Percentiles rank a stretch among this genome's conserved stretches.
Conservation (phyloP, 2,797 vertebrate genomes). For the Ctenopoma kingsleyae region DNA sequence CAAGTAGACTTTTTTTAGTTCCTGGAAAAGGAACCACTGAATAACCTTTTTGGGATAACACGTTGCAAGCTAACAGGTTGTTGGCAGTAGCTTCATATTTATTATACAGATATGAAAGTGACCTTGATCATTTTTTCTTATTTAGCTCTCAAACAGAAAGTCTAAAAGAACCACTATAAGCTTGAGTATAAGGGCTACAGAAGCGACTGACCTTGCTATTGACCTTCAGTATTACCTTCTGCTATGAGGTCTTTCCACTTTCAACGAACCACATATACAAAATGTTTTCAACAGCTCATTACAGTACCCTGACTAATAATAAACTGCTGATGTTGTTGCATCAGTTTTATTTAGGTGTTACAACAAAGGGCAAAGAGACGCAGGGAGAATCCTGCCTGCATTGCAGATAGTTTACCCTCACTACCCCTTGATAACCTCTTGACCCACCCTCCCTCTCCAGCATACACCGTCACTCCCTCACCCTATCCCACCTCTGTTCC, state of each 20-base stretch:
- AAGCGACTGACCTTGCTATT: conserved; percentile 5
- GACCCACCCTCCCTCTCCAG: conserved; percentile 20
- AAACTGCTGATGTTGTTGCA: conserved; percentile 7
- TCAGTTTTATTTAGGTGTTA: conserved; percentile 19
- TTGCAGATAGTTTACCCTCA: conserved; percentile 57
- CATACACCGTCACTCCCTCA: conserved; percentile 52
- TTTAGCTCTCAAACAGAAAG: background rate
- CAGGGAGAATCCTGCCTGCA: conserved; percentile 27
- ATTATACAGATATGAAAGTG: no score
- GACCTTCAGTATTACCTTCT: conserved; percentile 21
- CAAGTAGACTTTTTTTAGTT: no score
- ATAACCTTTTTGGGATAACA: no score
- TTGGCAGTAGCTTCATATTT: no score
- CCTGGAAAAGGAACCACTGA: no score
- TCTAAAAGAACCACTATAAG: background rate
- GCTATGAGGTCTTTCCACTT: conserved; percentile 1
- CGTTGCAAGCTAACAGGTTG: no score
- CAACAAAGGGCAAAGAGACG: conserved; percentile 8
- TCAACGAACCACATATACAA: background rate
- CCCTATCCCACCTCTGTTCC: conserved; percentile 54
- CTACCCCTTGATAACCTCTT: conserved; percentile 50
- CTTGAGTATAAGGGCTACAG: background rate
- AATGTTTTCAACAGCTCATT: background rate
- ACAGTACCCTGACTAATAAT: background rate
- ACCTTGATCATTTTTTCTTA: background rate